phyloP scores from a whole-genome alignment of 2,888 invertebrate species.

The Trichopria drosophilae region DNA sequence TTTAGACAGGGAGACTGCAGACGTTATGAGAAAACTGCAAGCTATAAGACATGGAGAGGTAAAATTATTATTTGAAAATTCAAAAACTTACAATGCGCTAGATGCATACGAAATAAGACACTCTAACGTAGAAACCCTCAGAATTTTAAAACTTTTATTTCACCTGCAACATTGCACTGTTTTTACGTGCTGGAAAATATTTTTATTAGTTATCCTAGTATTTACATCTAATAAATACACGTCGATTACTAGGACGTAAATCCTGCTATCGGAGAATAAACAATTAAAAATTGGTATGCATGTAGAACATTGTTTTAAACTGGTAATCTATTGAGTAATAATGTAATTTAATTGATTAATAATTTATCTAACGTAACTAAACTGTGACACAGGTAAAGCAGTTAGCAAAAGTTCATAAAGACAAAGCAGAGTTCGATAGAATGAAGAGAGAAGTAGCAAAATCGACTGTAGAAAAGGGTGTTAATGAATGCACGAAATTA shows the following conservation, averaged over 20 bases:
- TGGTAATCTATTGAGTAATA: neutral
- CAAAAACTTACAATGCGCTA: no score
- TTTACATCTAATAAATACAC: no score
- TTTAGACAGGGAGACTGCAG: conserved; percentile 72
- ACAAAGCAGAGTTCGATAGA: conserved; percentile 86
- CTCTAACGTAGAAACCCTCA: no score
- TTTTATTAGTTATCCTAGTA: no score
- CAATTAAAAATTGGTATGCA: no score
- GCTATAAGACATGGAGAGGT: conserved; percentile 79
- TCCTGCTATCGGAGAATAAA: no score
- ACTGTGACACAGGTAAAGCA: conserved; percentile 67
- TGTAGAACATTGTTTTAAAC: neutral
- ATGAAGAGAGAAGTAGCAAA: conserved; percentile 83
- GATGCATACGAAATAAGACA: no score
- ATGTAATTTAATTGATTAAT: neutral
- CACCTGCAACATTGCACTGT: no score
- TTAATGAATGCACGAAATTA: conserved; percentile 82
- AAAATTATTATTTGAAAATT: conserved; percentile 37
- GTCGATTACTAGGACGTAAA: no score
- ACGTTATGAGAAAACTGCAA: conserved; percentile 80
- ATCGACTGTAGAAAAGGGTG: conserved; percentile 84
- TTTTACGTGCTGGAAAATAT: no score
- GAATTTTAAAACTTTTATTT: no score
- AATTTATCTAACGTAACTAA: neutral
- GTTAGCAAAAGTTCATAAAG: conserved; percentile 82